A percentile compares a stretch with the other conserved stretches of the same genome.
phyloP scores from a whole-genome alignment of 2,797 vertebrate genomes.

The Decapterus maruadsi region DNA sequence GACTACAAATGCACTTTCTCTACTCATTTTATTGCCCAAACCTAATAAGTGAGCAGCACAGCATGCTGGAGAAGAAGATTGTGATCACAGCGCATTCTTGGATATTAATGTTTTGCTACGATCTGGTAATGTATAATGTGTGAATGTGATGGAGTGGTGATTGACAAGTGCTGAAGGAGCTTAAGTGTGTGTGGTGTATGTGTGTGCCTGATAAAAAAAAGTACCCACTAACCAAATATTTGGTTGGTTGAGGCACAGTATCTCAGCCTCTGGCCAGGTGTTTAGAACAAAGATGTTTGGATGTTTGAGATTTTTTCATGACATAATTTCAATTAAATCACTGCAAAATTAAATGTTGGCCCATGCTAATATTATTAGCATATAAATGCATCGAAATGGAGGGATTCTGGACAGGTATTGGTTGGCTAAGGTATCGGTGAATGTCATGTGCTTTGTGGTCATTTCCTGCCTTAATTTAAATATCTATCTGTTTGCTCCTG shows the following conservation, averaged over 20 bases:
- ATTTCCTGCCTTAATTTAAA: constrained; percentile 31
- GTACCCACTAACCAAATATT: too few relatives aligned
- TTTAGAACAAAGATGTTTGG: background rate
- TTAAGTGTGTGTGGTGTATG: too few relatives aligned
- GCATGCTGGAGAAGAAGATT: constrained; percentile 23
- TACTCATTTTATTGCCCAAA: constrained; percentile 18
- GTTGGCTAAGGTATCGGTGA: too few relatives aligned
- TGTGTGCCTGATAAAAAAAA: too few relatives aligned
- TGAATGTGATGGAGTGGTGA: constrained; percentile 23
- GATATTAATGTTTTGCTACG: constrained; percentile 18
- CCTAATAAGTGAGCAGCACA: constrained; percentile 31
- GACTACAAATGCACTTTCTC: background rate
- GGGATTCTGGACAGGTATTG: background rate
- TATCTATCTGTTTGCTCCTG: constrained; percentile 24
- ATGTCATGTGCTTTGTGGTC: background rate
- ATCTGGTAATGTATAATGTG: constrained; percentile 27
- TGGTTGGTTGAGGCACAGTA: background rate
- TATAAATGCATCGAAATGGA: background rate
- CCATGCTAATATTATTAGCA: background rate
- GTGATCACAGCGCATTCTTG: constrained; percentile 19
- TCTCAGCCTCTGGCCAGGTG: background rate
- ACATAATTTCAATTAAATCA: background rate
- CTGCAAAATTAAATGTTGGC: background rate
- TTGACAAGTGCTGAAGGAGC: constrained; percentile 6
- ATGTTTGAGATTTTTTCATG: background rate